phyloP scores from a whole-genome alignment of 2,113 vertebrate species.

The Malaclemys terrapin region DNA sequence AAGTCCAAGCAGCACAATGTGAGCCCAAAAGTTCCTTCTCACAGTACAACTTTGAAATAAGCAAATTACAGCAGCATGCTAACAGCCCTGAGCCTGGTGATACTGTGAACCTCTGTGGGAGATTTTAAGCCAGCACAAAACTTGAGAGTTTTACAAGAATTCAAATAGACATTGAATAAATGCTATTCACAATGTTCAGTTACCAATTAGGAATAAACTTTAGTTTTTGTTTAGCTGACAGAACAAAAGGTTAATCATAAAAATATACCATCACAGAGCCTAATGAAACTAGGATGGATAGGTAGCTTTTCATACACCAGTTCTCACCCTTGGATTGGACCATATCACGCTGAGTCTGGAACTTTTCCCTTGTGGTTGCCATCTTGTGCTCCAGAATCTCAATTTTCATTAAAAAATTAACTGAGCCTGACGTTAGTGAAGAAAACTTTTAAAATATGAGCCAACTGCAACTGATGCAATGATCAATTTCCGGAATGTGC shows the following conservation, averaged over 20 bases:
- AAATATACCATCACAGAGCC: background rate
- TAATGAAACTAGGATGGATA: background rate
- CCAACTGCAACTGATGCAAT: background rate
- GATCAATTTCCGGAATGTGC: background rate
- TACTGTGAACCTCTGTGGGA: conserved; percentile 2
- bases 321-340: background rate
- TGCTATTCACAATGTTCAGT: background rate
- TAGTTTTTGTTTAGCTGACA: background rate
- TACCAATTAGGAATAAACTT: background rate
- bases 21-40: background rate
- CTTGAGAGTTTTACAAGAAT: background rate
- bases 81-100: background rate
- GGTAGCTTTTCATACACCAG: background rate
- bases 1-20: background rate
- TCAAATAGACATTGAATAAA: background rate
- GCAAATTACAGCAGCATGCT: background rate
- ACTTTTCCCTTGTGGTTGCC: background rate
- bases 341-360: background rate
- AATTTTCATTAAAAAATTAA: background rate
- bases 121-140: background rate
- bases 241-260: background rate
- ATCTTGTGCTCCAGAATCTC: background rate
- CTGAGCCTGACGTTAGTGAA: background rate
- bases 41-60: conserved; percentile 11
- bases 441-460: background rate